Base-by-base conservation (phyloP, 1,140 invertebrate genomes). In the Pseudomyrmex dendroicus region DNA sequence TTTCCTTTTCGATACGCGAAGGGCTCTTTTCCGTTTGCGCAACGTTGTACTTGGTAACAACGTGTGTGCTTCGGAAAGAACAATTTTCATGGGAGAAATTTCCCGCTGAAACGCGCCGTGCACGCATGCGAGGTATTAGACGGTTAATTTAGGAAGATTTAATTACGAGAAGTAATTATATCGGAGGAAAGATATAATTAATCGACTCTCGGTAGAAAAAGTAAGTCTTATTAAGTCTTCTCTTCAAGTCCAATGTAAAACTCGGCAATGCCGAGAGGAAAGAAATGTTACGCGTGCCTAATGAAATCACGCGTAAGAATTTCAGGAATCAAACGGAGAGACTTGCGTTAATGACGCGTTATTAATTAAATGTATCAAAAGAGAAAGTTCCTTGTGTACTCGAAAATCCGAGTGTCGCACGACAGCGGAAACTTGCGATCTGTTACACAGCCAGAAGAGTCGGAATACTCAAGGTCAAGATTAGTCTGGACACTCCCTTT, bases 401-500 rank as follows among this genome's bases (percentile, higher is more conserved):
- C 62, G 35, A n/a, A 20, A 20, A 50, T 4, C 3, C 20, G 59
- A 5, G 8, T 7, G 10, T 46, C 20, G 35, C 22, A 13, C 50
- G 63, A 44, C 50, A 9, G 22, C 15, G 13, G 44, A 10, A 48
- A 67, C 17, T 54, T 52, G 52, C 17, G 52, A 77, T 46, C 52
- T 20, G 46, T 70, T 17, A 7, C 64, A 78, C 10, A 48, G 66
- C 44, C 59, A 82, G 50, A 82, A 64, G 57, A 54, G 72, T 46
- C n/a, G 48, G 61, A 64, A 63, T 44, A 61, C 25, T 82, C 80
- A 82, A 82, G 70, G 80, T 82, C 80, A 82, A 82, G 80, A 59
- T 66, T 50, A 63, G 61, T 76, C 68, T 63, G 80, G 67, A 59
- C 80, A 76, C 59, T 80, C 76, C 66, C 76, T 68, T 80, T 80